phyloP scores from a whole-genome alignment of 1,140 invertebrate genomes.

The Eueides isabella region DNA sequence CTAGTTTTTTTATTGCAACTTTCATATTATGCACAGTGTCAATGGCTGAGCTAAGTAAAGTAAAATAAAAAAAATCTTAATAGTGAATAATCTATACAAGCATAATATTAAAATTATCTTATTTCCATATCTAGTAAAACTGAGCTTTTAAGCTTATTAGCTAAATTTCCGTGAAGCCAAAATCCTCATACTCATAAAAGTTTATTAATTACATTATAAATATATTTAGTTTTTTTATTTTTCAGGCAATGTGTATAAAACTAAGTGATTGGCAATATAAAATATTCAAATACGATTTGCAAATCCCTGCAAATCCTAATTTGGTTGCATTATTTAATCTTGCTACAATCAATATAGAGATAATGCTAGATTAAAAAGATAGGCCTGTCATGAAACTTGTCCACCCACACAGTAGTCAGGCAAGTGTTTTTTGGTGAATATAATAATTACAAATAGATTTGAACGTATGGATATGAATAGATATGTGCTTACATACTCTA shows the following conservation, averaged over 20 bases:
- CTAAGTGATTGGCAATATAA: background rate
- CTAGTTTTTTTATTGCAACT: constrained; percentile 99
- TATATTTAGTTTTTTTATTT: too few species aligned
- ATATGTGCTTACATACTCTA: background rate
- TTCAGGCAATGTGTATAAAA: background rate
- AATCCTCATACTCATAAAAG: too few species aligned
- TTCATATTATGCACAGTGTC: constrained; percentile 89
- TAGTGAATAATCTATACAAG: too few species aligned
- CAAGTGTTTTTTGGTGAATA: background rate
- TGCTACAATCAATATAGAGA: constrained; percentile 24
- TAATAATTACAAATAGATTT: background rate
- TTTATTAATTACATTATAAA: too few species aligned
- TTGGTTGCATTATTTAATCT: constrained; percentile 25
- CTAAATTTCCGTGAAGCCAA: too few species aligned
- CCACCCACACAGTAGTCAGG: constrained; percentile 26
- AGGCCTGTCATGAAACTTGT: constrained; percentile 23
- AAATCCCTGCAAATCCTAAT: background rate
- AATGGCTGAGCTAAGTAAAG: constrained; percentile 86
- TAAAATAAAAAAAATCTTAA: background rate
- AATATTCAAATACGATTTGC: constrained; percentile 75
- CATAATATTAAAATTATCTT: too few species aligned
- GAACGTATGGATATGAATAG: background rate
- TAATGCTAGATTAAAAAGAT: constrained; percentile 33
- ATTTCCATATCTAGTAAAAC: too few species aligned
- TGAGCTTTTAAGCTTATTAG: too few species aligned